phyloP scores from a whole-genome alignment of 2,797 vertebrate genomes.

The Vespertilio murinus region DNA sequence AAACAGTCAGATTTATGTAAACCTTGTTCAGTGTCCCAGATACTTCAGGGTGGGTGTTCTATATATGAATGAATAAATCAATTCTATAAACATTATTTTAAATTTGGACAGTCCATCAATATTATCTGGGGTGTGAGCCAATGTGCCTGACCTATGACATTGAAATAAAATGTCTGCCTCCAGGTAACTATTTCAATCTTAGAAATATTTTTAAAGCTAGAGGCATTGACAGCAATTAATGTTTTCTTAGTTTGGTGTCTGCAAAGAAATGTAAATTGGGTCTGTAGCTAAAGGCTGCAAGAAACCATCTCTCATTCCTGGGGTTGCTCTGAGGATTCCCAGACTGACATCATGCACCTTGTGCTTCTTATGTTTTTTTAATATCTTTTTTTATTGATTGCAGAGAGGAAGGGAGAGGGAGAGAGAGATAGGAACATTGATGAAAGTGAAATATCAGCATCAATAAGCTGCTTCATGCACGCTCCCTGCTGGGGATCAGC shows the following conservation, averaged over 20 bases:
- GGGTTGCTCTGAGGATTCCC: slow-evolving; percentile 26
- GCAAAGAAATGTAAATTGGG: slow-evolving; percentile 74
- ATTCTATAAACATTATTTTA: slow-evolving; percentile 68
- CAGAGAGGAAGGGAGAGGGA: too few species aligned
- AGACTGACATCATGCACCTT: not conserved
- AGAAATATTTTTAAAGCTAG: slow-evolving; percentile 73
- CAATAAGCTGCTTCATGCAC: too few species aligned
- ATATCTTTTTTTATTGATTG: too few species aligned
- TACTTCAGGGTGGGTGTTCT: slow-evolving; percentile 71
- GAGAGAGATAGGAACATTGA: too few species aligned
- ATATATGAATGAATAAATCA: slow-evolving; percentile 74
- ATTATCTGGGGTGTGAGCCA: slow-evolving; percentile 65
- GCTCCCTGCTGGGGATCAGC: too few species aligned
- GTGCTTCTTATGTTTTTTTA: too few species aligned
- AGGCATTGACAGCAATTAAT: slow-evolving; percentile 64
- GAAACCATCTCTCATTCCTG: slow-evolving; percentile 30
- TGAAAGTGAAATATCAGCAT: too few species aligned
- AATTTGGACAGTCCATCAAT: slow-evolving; percentile 66
- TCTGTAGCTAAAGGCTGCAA: slow-evolving; percentile 70
- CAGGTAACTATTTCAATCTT: slow-evolving; percentile 59
- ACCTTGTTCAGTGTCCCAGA: slow-evolving; percentile 75
- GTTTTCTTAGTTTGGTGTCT: slow-evolving; percentile 72
- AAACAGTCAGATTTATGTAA: slow-evolving; percentile 80
- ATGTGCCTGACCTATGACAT: slow-evolving; percentile 58
- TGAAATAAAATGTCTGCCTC: slow-evolving; percentile 69